Percentiles rank a stretch among this genome's conserved stretches.
Conservation (phyloP, 2,888 invertebrate species). For the Drosophila phalerata region DNA sequence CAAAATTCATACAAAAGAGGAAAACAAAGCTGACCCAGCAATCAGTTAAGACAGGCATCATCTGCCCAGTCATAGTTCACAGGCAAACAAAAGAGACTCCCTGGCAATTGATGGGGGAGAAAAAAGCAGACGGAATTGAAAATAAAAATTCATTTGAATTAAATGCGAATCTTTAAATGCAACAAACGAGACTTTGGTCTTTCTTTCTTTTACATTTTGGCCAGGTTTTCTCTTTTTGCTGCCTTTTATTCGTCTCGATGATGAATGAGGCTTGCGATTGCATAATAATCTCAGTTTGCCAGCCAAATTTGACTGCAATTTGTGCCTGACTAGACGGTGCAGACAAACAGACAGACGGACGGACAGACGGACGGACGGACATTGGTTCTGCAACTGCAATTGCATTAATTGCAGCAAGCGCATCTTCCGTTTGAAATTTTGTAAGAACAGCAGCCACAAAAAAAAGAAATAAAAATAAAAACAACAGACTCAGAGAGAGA, state of each 20-base stretch:
- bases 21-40: conserved; percentile 40
- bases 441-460: conserved; percentile 54
- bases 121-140: conserved; percentile 63
- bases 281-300: conserved; percentile 49
- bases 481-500: neutral
- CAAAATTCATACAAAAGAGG: conserved; percentile 50
- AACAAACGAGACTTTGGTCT: conserved; percentile 28
- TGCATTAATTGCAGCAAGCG: conserved; percentile 72
- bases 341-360: neutral
- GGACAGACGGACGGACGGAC: neutral
- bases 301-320: conserved; percentile 63
- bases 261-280: conserved; percentile 57
- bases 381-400: conserved; percentile 71
- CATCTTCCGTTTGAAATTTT: conserved; percentile 62
- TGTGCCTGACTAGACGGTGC: conserved; percentile 40
- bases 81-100: conserved; percentile 35
- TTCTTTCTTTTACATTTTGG: conserved; percentile 44
- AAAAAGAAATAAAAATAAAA: conserved; percentile 10
- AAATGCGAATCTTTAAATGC: conserved; percentile 74
- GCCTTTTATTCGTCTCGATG: conserved; percentile 35
- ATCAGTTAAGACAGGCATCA: conserved; percentile 34
- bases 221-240: conserved; percentile 29
- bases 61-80: conserved; percentile 80
- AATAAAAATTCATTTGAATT: conserved; percentile 80
- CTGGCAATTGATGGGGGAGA: conserved; percentile 20